Evolutionary conservation across 2,797 vertebrate genomes (phyloP).

Genomic region (Eurystomus glaucurus): DNA sequence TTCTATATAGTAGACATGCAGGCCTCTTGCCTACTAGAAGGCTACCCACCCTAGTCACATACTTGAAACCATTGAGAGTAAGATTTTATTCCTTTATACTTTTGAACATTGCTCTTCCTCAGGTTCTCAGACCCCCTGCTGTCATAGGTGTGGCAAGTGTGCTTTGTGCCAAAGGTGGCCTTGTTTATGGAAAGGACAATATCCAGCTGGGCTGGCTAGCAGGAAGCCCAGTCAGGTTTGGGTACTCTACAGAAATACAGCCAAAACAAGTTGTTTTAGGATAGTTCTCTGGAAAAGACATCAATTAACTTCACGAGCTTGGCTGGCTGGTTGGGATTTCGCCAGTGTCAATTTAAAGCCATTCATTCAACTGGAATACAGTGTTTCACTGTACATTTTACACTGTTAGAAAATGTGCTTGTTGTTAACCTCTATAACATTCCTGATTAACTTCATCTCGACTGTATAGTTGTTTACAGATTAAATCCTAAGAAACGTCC

Average conservation of each 20-base stretch:
- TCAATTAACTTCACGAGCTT: neutral
- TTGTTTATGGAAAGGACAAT: neutral
- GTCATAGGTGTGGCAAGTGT: neutral
- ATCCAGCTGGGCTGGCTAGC: too few relatives aligned
- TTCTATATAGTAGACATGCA: neutral
- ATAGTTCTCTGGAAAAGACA: neutral
- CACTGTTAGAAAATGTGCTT: neutral
- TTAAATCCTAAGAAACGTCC: neutral
- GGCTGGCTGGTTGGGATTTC: neutral
- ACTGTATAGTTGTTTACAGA: neutral
- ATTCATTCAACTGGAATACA: neutral
- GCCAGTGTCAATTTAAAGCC: neutral
- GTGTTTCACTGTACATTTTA: neutral
- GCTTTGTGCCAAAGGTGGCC: neutral
- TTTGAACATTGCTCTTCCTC: neutral
- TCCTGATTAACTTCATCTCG: neutral
- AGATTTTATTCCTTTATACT: neutral
- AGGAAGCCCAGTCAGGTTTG: neutral
- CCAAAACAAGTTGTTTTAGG: neutral
- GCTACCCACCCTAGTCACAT: fast-evolving
- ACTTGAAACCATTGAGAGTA: neutral
- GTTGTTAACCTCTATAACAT: neutral
- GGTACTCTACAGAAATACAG: neutral
- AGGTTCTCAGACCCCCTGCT: neutral
- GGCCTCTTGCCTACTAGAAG: neutral